Evolutionary conservation across 1,140 invertebrate species (phyloP).

Genomic region (Lepidurus arcticus): DNA sequence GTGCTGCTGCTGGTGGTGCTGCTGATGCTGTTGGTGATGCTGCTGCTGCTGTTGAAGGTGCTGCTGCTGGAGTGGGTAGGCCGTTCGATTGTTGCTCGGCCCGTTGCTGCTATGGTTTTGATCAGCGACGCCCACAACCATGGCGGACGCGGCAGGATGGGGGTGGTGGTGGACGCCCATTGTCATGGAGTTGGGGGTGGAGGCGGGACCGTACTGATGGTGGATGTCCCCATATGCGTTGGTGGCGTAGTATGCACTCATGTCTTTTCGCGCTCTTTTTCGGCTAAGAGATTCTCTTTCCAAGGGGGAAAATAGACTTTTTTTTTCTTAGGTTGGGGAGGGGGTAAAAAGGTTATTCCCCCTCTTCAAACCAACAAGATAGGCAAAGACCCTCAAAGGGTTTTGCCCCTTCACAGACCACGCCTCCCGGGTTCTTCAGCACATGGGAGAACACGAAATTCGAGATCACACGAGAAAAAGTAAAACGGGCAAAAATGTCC

Average conservation of each 20-base stretch:
- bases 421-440: background rate
- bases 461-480: background rate
- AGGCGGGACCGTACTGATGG: conserved; percentile 1
- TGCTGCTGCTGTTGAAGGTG: conserved; percentile 24
- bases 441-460: background rate
- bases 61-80: conserved; percentile 21
- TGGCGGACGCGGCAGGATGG: background rate
- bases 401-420: background rate
- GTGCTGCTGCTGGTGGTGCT: conserved; percentile 24
- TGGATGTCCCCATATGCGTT: conserved; percentile 14
- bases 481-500: background rate
- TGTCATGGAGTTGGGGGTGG: conserved; percentile 17
- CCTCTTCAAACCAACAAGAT: background rate
- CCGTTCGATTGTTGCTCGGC: conserved; percentile 16
- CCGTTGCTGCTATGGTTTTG: background rate
- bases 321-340: background rate
- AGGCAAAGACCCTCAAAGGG: background rate
- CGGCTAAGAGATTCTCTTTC: background rate
- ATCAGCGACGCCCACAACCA: background rate
- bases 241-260: conserved; percentile 12
- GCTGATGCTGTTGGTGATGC: conserved; percentile 22
- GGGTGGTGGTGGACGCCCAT: conserved; percentile 2
- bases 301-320: background rate
- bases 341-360: background rate
- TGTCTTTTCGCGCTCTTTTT: background rate